A percentile compares a stretch with the other conserved stretches of the same genome.
These are phyloP conservation scores for Globodera rostochiensis DNA, from an alignment of 1,140 invertebrate genomes.

Conservation along the genomic window DNA sequence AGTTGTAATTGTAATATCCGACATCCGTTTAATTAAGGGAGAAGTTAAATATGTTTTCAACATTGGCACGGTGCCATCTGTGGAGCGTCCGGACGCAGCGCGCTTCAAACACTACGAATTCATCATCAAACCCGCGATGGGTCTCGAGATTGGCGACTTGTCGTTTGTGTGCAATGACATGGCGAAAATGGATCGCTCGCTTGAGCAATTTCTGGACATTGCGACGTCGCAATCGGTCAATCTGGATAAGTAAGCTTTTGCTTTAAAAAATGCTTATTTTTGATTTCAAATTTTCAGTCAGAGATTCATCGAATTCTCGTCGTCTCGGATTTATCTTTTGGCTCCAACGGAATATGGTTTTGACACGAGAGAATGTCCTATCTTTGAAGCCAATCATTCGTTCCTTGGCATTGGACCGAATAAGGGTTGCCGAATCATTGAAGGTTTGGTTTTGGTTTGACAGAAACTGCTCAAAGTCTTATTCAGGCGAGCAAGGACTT, in stretches of 20 bases:
- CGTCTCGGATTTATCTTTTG: conserved; percentile 10
- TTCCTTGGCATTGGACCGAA: conserved; percentile 15
- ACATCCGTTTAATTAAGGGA: no score
- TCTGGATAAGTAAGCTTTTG: background rate
- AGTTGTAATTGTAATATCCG: no score
- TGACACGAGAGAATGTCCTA: background rate
- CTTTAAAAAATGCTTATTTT: background rate
- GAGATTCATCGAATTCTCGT: background rate
- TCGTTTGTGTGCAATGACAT: background rate
- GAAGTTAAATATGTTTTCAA: no score
- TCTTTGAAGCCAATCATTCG: background rate
- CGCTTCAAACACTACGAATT: no score
- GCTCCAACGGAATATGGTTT: conserved; percentile 1
- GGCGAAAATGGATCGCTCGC: background rate
- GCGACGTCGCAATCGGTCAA: background rate
- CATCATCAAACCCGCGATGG: no score
- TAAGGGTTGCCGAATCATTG: conserved; percentile 13
- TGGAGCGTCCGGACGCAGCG: no score
- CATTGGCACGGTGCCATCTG: no score
- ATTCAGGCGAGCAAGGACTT: background rate
- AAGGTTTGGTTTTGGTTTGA: background rate
- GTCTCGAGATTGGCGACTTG: background rate
- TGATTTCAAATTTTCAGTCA: background rate
- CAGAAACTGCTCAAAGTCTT: background rate
- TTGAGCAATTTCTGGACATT: conserved; percentile 16